A percentile compares a stretch with the other conserved stretches of the same genome.
Evolutionary conservation across 1,140 invertebrate species (phyloP).

Genomic region (Drosophila santomea): DNA sequence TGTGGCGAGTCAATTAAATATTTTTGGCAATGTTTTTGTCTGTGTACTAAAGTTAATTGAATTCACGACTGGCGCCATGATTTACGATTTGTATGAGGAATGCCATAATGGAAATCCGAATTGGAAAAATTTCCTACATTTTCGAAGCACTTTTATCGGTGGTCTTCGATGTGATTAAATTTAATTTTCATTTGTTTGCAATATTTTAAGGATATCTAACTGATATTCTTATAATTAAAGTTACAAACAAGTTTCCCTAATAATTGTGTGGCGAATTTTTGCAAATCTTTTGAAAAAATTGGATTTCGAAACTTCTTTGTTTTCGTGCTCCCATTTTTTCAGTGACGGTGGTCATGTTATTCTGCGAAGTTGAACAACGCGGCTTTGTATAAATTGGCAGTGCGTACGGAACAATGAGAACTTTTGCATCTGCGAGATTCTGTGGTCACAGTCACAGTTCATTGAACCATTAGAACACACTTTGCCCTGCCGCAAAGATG

Average conservation of each 20-base stretch:
- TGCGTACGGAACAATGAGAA: conserved; percentile 34
- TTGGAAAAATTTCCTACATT: conserved; percentile 9
- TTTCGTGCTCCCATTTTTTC: neutral
- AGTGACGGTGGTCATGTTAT: conserved; percentile 25
- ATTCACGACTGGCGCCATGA: conserved; percentile 44
- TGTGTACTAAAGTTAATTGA: conserved; percentile 44
- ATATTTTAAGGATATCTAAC: too few species aligned
- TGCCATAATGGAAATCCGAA: conserved; percentile 34
- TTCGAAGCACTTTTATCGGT: neutral
- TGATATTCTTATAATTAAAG: too few species aligned
- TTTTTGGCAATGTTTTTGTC: conserved; percentile 51
- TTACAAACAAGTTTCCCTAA: too few species aligned
- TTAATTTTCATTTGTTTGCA: too few species aligned
- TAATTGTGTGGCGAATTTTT: too few species aligned
- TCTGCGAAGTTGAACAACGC: conserved; percentile 25
- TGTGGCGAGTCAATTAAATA: conserved; percentile 54
- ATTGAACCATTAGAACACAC: conserved; percentile 69
- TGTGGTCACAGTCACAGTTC: conserved; percentile 77
- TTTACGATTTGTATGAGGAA: conserved; percentile 39
- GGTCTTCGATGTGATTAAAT: neutral
- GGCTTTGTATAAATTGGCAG: conserved; percentile 57
- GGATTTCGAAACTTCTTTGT: neutral
- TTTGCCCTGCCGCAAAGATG: conserved; percentile 28
- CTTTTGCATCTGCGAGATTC: conserved; percentile 41
- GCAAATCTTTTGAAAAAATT: too few species aligned